Evolutionary conservation across 2,888 invertebrate species (phyloP).

Genomic region (Trachelus stipa): DNA sequence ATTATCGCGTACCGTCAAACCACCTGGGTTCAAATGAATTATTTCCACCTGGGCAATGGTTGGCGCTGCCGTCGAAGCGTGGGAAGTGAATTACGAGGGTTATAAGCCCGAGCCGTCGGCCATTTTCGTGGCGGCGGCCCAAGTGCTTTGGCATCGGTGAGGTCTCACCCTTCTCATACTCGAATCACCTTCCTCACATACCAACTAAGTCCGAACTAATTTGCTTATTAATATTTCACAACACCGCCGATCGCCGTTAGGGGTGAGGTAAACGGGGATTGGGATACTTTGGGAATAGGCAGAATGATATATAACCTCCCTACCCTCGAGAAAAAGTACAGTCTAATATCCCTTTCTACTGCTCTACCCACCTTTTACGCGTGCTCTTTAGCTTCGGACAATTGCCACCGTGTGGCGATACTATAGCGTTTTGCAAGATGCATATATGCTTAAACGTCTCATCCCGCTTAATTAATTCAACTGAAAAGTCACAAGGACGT

Average conservation of each 20-base stretch:
- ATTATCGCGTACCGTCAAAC: neutral
- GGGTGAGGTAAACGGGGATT: neutral
- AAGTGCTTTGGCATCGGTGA: conserved; percentile 35
- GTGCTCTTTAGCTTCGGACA: neutral
- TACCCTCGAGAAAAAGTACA: neutral
- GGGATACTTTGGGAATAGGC: neutral
- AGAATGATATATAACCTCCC: conserved; percentile 44
- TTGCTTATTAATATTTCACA: conserved; percentile 65
- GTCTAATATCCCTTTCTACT: conserved; percentile 4
- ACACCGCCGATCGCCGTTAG: conserved; percentile 50
- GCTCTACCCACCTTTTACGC: conserved; percentile 11
- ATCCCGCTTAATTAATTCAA: neutral
- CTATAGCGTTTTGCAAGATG: neutral
- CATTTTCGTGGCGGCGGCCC: conserved; percentile 44
- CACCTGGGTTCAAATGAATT: neutral
- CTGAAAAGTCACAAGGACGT: neutral
- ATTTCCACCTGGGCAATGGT: neutral
- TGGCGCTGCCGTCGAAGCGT: conserved; percentile 35
- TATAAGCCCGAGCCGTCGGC: conserved; percentile 42
- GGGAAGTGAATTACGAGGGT: conserved; percentile 58
- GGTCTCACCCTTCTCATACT: conserved; percentile 31
- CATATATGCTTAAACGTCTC: neutral
- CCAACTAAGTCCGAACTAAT: conserved; percentile 58
- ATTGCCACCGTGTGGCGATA: neutral
- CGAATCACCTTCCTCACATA: conserved; percentile 24